Base-by-base conservation (phyloP, 2,888 invertebrate genomes). In the Ochropacha duplaris region DNA sequence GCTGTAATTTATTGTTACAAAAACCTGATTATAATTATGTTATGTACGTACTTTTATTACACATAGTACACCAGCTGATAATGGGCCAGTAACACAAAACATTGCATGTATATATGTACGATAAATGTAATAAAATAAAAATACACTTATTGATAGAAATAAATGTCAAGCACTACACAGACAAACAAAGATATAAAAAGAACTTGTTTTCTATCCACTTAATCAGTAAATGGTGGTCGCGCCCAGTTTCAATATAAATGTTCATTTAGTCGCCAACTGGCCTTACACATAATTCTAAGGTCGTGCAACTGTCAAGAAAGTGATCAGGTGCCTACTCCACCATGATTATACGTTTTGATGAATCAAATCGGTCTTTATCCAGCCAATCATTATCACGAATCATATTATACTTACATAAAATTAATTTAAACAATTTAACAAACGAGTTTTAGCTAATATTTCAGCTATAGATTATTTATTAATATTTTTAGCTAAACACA, bases 181-280 rank as follows among this genome's bases (percentile, higher is more conserved):
- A 76, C 71, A 77, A 78, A 77, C 76, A 78, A 75, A 71, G 68
- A 62, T 66, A 76, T 74, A 70, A 74, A 67, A 69, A 58, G 44
- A 65, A 73, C 76, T 72, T 72, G 73, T 79, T 76, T 72, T 74
- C 72, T 66, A 67, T 54, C 61, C 60, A 58, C 66, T 72, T 67
- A 69, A 72, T 71, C 68, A 57, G 64, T 67, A 28, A 58, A 54
- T 64, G 61, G 64, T 61, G 58, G 61, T 60, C 69, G 57, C 68
- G 51, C 60, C 66, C 57, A 61, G 57, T 55, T 44, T 52, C 64
- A 57, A 55, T 56, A 51, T n/a, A 49, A 61, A 57, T 49, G 56
- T 39, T 57, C 54, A 26, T 31, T 28, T 16, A 55, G 49, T 55
- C 49, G 55, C 31, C 44, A 55, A 49, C 49, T 26, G 26, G 22